These are phyloP conservation scores for Drosophila seclusa DNA, from an alignment of 2,888 invertebrate species.

Conservation along the genomic window DNA sequence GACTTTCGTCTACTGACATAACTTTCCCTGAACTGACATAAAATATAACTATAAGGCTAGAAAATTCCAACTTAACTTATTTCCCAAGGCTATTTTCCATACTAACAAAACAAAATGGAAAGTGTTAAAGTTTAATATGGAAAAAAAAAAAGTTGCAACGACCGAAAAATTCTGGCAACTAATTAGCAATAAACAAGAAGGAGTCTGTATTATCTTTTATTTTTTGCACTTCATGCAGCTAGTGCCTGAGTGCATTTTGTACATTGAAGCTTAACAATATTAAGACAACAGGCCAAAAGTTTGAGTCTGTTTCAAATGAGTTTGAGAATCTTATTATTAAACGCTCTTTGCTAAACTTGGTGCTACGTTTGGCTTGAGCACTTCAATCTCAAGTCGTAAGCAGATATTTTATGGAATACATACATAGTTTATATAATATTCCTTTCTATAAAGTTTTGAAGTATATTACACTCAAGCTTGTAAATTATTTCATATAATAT, in stretches of 20 bases:
- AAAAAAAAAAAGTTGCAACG: neutral
- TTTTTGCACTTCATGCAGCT: neutral
- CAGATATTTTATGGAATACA: slow-evolving; percentile 1
- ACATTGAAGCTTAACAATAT: neutral
- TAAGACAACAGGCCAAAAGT: slow-evolving; percentile 25
- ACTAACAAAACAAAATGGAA: neutral
- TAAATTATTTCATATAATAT: neutral
- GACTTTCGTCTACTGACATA: neutral
- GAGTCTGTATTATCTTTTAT: too few relatives aligned
- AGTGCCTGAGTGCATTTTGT: neutral
- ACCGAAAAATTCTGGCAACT: neutral
- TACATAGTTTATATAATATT: neutral
- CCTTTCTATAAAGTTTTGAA: neutral
- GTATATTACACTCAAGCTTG: neutral
- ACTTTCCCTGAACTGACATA: neutral
- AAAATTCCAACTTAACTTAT: neutral
- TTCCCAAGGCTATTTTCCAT: neutral
- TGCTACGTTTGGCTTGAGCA: slow-evolving; percentile 11
- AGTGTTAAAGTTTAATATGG: neutral
- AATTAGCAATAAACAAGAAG: neutral
- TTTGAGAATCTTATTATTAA: slow-evolving; percentile 54
- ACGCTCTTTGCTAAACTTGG: slow-evolving; percentile 14
- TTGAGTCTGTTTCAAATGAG: slow-evolving; percentile 35
- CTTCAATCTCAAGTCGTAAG: slow-evolving; percentile 32
- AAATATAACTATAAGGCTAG: neutral